phyloP scores from a whole-genome alignment of 2,113 vertebrate species.

The Neofelis nebulosa region DNA sequence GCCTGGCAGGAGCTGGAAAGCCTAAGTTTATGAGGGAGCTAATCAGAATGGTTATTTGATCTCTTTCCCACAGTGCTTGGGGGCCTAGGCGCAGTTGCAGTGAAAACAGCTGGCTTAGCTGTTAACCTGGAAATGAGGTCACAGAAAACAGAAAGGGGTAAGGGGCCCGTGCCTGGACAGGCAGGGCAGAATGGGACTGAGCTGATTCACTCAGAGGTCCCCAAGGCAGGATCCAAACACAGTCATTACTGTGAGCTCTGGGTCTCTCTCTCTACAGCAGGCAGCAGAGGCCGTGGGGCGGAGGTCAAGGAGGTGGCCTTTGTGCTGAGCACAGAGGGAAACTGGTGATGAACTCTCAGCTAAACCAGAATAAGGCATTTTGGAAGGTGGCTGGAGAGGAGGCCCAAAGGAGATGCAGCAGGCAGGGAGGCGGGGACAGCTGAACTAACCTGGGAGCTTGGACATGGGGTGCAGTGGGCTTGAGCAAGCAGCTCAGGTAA shows the following conservation, averaged over 20 bases:
- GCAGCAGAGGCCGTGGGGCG: neutral
- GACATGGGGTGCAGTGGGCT: neutral
- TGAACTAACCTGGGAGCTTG: neutral
- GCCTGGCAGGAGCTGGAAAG: neutral
- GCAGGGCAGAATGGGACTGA: neutral
- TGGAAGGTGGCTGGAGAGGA: neutral
- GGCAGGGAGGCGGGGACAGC: neutral
- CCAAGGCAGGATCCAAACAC: neutral
- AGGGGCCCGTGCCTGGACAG: neutral
- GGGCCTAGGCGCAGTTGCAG: neutral
- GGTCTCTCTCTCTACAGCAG: neutral
- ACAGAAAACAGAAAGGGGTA: neutral
- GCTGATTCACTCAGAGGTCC: neutral
- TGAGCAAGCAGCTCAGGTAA: neutral
- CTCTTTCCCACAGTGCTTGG: neutral
- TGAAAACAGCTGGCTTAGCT: neutral
- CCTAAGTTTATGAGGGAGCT: neutral
- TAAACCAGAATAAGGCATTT: neutral
- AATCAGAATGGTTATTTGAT: neutral
- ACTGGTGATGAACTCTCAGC: neutral
- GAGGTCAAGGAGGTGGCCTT: neutral
- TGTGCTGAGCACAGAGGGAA: neutral
- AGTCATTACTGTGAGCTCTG: neutral
- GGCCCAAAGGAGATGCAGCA: neutral
- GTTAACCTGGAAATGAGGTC: neutral